Evolutionary conservation across 2,888 invertebrate species (phyloP).

Genomic region (Tridacna gigas): DNA sequence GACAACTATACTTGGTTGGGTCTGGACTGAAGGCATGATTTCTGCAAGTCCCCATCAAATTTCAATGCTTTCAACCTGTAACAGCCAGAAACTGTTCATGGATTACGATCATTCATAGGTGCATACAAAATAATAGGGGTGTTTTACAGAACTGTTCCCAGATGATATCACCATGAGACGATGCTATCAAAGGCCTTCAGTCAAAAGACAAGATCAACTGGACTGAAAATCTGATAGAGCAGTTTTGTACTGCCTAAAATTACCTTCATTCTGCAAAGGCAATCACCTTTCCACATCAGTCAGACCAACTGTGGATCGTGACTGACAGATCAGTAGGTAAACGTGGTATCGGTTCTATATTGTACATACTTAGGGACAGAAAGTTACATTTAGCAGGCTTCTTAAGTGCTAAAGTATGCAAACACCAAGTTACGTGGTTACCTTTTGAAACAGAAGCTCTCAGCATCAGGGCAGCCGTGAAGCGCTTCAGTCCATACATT

Average conservation of each 20-base stretch:
- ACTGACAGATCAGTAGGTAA: neutral
- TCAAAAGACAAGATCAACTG: neutral
- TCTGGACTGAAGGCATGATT: neutral
- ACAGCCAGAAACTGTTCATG: neutral
- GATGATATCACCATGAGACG: neutral
- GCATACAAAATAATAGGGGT: neutral
- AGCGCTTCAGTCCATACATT: neutral
- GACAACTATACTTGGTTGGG: neutral
- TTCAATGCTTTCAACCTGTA: neutral
- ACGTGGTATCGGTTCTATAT: neutral
- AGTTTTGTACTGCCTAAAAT: neutral
- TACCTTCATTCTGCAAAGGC: neutral
- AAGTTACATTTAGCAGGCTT: neutral
- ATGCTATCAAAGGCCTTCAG: neutral
- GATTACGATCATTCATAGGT: neutral
- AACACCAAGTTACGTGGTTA: neutral
- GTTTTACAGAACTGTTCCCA: neutral
- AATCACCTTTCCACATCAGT: neutral
- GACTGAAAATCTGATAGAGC: neutral
- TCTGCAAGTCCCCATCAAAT: neutral
- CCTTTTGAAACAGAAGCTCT: neutral
- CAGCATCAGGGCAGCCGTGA: neutral
- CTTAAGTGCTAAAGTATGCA: neutral
- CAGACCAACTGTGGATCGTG: neutral
- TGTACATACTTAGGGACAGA: neutral